These are phyloP conservation scores for Leptopilina clavipes DNA, from an alignment of 1,140 invertebrate genomes.

Conservation along the genomic window DNA sequence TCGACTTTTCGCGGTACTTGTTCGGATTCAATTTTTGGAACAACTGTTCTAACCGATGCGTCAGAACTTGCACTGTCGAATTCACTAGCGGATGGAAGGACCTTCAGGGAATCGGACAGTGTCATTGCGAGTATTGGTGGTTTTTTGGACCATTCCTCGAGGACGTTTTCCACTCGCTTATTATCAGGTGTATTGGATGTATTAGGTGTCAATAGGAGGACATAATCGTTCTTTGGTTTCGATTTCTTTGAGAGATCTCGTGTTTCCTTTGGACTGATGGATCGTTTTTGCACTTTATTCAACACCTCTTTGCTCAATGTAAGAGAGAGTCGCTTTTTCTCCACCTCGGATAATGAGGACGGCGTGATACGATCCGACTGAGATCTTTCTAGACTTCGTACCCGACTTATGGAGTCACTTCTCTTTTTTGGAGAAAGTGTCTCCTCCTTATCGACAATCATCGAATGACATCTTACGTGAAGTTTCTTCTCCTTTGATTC, in stretches of 20 bases:
- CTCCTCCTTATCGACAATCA: conserved; percentile 62
- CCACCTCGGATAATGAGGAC: conserved; percentile 75
- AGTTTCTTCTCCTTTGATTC: conserved; percentile 65
- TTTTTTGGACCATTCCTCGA: conserved; percentile 73
- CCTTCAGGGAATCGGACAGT: conserved; percentile 58
- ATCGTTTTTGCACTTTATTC: conserved; percentile 76
- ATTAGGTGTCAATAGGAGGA: conserved; percentile 74
- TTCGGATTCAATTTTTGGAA: conserved; percentile 73
- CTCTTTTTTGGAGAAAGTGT: conserved; percentile 51
- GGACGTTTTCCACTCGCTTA: conserved; percentile 71
- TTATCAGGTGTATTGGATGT: conserved; percentile 61
- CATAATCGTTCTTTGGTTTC: conserved; percentile 67
- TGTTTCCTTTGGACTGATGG: conserved; percentile 79
- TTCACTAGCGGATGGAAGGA: conserved; percentile 76
- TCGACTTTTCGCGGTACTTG: conserved; percentile 84
- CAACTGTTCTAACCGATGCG: conserved; percentile 80
- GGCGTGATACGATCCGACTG: conserved; percentile 47
- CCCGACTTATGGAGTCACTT: conserved; percentile 63
- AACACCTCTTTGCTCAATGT: conserved; percentile 83
- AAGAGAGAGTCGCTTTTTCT: conserved; percentile 83
- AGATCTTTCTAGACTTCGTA: conserved; percentile 55
- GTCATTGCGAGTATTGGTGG: conserved; percentile 53
- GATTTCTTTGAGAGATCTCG: conserved; percentile 74
- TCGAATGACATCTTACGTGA: conserved; percentile 83
- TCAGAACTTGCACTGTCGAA: conserved; percentile 81